These are phyloP conservation scores for Urocitellus parryii DNA, from an alignment of 2,113 vertebrate genomes.

Conservation along the genomic window DNA sequence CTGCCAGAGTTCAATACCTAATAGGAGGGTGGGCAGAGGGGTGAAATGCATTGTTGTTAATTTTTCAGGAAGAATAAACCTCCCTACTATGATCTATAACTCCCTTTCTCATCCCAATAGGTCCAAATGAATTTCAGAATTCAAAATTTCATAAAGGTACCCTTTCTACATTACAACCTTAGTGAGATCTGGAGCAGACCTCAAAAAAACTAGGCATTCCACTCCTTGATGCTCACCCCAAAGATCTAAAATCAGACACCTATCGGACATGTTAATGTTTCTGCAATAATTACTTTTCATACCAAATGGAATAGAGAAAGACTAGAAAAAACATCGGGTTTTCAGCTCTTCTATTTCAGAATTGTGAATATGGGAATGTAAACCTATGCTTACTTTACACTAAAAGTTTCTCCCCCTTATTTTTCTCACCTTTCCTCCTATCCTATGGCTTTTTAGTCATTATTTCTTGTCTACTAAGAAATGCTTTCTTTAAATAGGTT, in stretches of 20 bases:
- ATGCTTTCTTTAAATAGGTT: slow-evolving; percentile 14
- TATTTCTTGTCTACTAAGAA: background rate
- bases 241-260: background rate
- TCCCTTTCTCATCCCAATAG: background rate
- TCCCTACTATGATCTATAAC: background rate
- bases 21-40: too few species aligned
- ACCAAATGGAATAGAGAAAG: background rate
- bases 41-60: background rate
- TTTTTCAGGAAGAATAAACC: background rate
- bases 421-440: background rate
- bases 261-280: background rate
- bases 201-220: background rate
- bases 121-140: background rate
- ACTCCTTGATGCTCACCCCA: too few species aligned
- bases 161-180: background rate
- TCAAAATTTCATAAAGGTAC: background rate
- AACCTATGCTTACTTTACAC: background rate
- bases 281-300: background rate
- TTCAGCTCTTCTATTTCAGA: slow-evolving; percentile 21
- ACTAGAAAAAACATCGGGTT: background rate
- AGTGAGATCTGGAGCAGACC: background rate
- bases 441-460: background rate
- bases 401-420: background rate
- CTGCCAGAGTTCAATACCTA: too few species aligned
- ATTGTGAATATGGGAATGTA: background rate